A percentile compares a stretch with the other conserved stretches of the same genome.
Conservation (phyloP, 1,140 invertebrate species). For the Hylyphantes graminicola region DNA sequence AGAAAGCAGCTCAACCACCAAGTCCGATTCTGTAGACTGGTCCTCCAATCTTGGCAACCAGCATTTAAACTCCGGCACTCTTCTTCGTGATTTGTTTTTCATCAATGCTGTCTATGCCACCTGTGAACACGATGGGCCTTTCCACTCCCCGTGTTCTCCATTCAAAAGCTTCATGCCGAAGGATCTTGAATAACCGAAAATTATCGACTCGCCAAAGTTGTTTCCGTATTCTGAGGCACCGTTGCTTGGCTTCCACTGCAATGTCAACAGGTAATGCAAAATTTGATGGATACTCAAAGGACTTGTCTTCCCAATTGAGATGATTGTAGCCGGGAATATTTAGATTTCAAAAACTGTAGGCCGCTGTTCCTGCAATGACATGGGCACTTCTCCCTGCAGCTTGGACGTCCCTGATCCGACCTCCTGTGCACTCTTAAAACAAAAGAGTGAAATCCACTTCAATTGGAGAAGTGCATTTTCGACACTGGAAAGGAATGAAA, state of each 20-base stretch:
- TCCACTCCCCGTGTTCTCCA: constrained; percentile 86
- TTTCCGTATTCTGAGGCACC: constrained; percentile 99
- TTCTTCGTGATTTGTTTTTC: constrained; percentile 81
- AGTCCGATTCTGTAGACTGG: constrained; percentile 97
- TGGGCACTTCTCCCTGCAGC: constrained; percentile 90
- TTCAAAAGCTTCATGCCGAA: constrained; percentile 81
- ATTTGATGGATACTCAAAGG: constrained; percentile 83
- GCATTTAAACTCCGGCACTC: constrained; percentile 79
- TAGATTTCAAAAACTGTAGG: constrained; percentile 94
- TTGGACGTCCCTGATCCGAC: constrained; percentile 93
- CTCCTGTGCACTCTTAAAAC: too few species aligned
- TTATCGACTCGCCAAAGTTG: constrained; percentile 97
- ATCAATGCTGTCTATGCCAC: constrained; percentile 91
- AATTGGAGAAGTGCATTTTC: too few species aligned
- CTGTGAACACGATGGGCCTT: constrained; percentile 99
- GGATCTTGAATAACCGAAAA: constrained; percentile 89
- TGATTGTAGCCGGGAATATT: constrained; percentile 88
- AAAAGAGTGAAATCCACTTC: too few species aligned
- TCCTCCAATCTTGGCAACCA: constrained; percentile 94
- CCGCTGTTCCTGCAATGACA: constrained; percentile 95
- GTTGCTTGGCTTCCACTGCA: constrained; percentile 94
- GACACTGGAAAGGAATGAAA: too few species aligned
- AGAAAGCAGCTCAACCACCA: constrained; percentile 95
- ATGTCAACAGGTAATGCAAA: constrained; percentile 90
- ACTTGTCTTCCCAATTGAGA: constrained; percentile 86